Evolutionary conservation across 2,888 invertebrate genomes (phyloP), one percentile per base, ranked within the genome.

Genomic region (Nomada goodeniana): DNA sequence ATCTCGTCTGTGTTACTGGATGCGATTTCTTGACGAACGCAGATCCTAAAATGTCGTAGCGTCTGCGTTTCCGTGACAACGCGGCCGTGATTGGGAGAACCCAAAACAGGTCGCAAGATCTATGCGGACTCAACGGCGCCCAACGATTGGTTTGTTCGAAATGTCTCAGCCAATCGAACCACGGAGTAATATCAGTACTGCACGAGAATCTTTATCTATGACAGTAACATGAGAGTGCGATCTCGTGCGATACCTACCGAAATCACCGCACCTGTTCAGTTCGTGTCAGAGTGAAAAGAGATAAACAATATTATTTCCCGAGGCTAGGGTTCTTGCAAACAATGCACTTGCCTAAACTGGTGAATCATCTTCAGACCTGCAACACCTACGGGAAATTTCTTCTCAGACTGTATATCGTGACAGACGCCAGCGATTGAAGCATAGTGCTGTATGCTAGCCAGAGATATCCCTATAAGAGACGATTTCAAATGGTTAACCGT

Each of bases 331-430:
- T 73, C 81, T 81, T 67, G 65, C 76, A 69, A 81, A 83, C 81
- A 83, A 83, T 83, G 83, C 76, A 76, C 70, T 83, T 81, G 72
- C 76, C 73, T 20, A 83, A 76, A 81, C 76, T 83, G 73, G 72
- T 76, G 75, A 70, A 73, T 83, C 81, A 42, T 83, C 74, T 59
- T 63, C 50, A 68, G 20, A 44, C 61, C 55, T 71, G 74, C 68
- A 75, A 64, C 68, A 64, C 44, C 53, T 53, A 74, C 69, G 72
- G 61, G 68, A 75, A 82, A 72, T 83, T 83, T 83, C 69, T 78
- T 72, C 68, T 77, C 77, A 44, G 77, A 75, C 75, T 78, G 71
- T 78, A 82, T 82, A 71, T 55, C 78, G 74, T 68, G 76, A 60
- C 68, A 65, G 71, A 55, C 64, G 69, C 29, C 78, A 73, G 64